phyloP scores from a whole-genome alignment of 1,140 invertebrate genomes.

The Drosophila obscura region DNA sequence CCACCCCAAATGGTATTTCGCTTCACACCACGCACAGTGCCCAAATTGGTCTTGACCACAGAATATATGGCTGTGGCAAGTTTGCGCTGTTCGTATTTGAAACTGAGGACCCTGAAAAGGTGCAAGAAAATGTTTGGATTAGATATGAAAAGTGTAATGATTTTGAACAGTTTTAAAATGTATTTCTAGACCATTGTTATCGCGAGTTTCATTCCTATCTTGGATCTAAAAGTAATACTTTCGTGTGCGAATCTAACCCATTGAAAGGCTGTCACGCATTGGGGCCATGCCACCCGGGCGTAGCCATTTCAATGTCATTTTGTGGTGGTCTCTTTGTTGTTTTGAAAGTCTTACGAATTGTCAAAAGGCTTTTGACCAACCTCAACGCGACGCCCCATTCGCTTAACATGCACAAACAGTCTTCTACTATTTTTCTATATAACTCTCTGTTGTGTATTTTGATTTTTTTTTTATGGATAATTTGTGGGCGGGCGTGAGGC shows the following conservation, averaged over 20 bases:
- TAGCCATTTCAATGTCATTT: slow-evolving; percentile 57
- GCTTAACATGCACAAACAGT: slow-evolving; percentile 62
- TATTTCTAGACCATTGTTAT: no score
- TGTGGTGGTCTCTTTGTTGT: slow-evolving; percentile 22
- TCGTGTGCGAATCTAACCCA: slow-evolving; percentile 16
- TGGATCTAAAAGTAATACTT: slow-evolving; percentile 13
- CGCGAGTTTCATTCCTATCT: no score
- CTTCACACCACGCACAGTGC: slow-evolving; percentile 68
- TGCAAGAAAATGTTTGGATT: not conserved
- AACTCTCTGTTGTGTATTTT: slow-evolving; percentile 35
- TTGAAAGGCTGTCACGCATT: slow-evolving; percentile 12
- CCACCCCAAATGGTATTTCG: slow-evolving; percentile 71
- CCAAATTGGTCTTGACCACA: slow-evolving; percentile 63
- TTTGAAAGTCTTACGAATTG: slow-evolving; percentile 55
- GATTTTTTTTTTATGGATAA: slow-evolving; percentile 44
- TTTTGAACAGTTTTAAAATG: no score
- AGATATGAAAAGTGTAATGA: no score
- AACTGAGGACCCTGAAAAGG: slow-evolving; percentile 63
- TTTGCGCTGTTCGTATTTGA: slow-evolving; percentile 71
- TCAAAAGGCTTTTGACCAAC: slow-evolving; percentile 71
- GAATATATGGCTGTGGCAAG: slow-evolving; percentile 67
- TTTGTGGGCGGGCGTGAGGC: slow-evolving; percentile 56
- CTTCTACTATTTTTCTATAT: slow-evolving; percentile 34
- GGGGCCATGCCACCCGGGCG: slow-evolving; percentile 24
- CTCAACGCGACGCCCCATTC: slow-evolving; percentile 33